Evolutionary conservation across 2,888 invertebrate genomes (phyloP), one percentile per base, ranked within the genome.

Genomic region (Acleris cristana): DNA sequence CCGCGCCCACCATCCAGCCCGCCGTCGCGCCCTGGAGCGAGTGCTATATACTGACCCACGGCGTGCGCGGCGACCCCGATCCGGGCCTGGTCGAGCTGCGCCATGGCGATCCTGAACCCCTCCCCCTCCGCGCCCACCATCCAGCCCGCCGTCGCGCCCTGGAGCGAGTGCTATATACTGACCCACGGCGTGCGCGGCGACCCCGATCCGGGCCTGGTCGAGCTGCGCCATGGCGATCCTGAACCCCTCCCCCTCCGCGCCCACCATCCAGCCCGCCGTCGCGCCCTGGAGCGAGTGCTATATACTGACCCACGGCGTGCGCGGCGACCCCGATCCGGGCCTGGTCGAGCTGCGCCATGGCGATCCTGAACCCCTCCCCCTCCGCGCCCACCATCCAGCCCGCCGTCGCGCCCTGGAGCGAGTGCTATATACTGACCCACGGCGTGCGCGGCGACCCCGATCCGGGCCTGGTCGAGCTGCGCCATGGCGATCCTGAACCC

Each of bases 1-100:
- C 74, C 56, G 72, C 67, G 92, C 96, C 82, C 16, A 95, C 73
- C 71, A 94, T 71, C 83, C 94, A 94, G 10, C 65, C 55, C 72
- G 84, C 83, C 0, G 95, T 95, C 44, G 96, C 84, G 68, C 90
- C 94, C 66, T 95, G 95, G 73, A 96, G 86, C 64, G 94, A 10
- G 34, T 34, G 34, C 34, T 10, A 34, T 34, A 1, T 18, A 75
- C 88, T 80, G 26, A 92, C 96, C 96, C 6, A 96, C 86, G 45
- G 96, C 96, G 81, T 96, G 96, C 0, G 95, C 94, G 1, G 96
- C 95, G 72, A 96, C 96, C 0, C 96, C 96, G 52, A 96, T 95
- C 74, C 96, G 85, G 0, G 94, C 96, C 79, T 94, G 94, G 87
- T 96, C 96, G 52, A 95, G 84, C 78, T 95, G 95, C 55, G 81